Evolutionary conservation across 2,113 vertebrate genomes (phyloP), one percentile per base, ranked within the genome.

Genomic region (Sturnus vulgaris): DNA sequence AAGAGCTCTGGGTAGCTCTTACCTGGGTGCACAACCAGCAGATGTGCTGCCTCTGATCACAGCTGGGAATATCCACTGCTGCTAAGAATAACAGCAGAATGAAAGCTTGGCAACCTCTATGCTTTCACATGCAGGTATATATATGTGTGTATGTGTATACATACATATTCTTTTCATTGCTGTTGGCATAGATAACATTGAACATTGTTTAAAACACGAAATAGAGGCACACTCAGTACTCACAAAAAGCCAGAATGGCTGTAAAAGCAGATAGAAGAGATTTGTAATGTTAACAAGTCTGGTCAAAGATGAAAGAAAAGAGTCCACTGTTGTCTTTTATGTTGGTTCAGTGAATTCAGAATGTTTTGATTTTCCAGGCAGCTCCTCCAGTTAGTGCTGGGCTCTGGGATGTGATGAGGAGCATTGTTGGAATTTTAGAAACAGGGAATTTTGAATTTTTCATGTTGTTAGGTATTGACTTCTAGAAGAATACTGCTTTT

Each of bases 101-200:
- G 20, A 63, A 85, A 65, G 23, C 24, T 44, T 61, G 52, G 56
- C 37, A 79, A 23, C 8, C 22, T 46, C 10, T 52, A 1, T 11
- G 6, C 12, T n/a, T 30, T 20, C n/a, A 19, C 12, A 4, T 12
- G 4, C 5, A 13, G 7, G 5, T 4, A 27, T 31, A 17, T 18
- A 5, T 42, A 15, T 23, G 5, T 31, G 1, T 56, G 4, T 75
- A 6, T 35, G 3, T 28, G 4, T 46, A 1, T 52, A 1, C 35
- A 1, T 42, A 7, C 53, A 1, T 53, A 7, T 52, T 21, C 21
- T 59, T 72, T 68, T 15, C 28, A 55, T 55, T 91, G 22, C 15
- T 66, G 18, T 42, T 47, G 15, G 35, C n/a, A 44, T 11, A 25
- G 14, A 42, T 44, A 24, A 52, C 22, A 60, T 39, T 0, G 0